phyloP scores from a whole-genome alignment of 2,888 invertebrate species.

The Athalia circularis region DNA sequence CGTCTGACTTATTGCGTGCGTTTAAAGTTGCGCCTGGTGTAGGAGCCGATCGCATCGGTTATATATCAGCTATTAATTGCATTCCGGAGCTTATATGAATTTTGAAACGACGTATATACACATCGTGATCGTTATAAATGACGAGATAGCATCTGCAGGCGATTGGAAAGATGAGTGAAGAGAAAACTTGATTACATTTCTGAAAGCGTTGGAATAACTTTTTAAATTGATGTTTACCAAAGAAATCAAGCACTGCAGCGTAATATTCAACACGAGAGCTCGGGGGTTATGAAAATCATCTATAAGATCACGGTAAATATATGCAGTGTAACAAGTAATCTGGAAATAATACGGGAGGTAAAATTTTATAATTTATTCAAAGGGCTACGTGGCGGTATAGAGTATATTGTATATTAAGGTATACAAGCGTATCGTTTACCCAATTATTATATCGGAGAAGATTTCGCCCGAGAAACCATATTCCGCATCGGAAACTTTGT shows the following conservation, averaged over 20 bases:
- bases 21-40: constrained; percentile 9
- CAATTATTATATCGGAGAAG: too few species aligned
- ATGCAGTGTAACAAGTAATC: constrained; percentile 7
- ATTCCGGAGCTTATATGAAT: constrained; percentile 20
- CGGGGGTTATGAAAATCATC: not conserved
- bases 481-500: too few species aligned
- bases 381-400: not conserved
- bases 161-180: constrained; percentile 23
- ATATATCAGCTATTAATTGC: constrained; percentile 39
- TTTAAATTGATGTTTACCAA: not conserved
- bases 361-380: constrained; percentile 30
- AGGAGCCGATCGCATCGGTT: not conserved
- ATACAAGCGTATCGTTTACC: too few species aligned
- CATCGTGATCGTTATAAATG: not conserved
- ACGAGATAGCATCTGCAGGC: not conserved
- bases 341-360: constrained; percentile 15
- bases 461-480: too few species aligned
- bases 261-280: constrained; percentile 17
- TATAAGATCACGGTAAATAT: not conserved
- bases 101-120: constrained; percentile 3
- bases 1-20: constrained; percentile 36
- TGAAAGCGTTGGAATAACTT: constrained; percentile 10
- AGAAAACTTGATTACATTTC: constrained; percentile 33
- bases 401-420: not conserved
- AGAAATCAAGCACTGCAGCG: too few species aligned